phyloP scores from a whole-genome alignment of 2,888 invertebrate species.

The Tetragnatha montana region DNA sequence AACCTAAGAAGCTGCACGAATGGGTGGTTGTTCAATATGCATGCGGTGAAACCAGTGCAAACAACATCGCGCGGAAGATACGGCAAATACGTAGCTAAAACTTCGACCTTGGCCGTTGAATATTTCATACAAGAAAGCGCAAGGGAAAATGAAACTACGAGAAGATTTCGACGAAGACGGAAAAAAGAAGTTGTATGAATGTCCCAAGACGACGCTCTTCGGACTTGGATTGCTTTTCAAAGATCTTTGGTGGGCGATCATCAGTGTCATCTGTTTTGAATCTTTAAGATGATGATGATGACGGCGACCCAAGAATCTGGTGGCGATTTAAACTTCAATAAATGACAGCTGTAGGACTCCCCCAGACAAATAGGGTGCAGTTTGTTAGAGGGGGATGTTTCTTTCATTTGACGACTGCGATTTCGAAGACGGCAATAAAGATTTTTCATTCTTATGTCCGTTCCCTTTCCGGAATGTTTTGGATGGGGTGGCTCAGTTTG shows the following conservation, averaged over 20 bases:
- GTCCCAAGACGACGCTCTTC: background rate
- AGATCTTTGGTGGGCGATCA: conserved; percentile 8
- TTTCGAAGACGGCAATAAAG: background rate
- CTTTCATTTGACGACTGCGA: background rate
- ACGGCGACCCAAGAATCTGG: background rate
- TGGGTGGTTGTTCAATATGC: conserved; percentile 37
- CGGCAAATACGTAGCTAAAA: conserved; percentile 43
- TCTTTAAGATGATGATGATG: conserved; percentile 1
- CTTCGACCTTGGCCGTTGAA: conserved; percentile 50
- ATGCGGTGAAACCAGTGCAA: conserved; percentile 51
- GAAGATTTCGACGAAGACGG: background rate
- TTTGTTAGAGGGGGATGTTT: background rate
- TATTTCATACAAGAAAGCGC: conserved; percentile 47
- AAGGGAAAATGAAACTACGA: conserved; percentile 14
- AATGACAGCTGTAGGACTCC: background rate
- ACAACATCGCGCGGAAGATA: conserved; percentile 44
- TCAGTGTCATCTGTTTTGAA: conserved; percentile 6
- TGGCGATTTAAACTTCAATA: background rate
- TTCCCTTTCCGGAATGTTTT: no score
- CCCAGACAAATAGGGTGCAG: background rate
- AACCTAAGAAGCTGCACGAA: background rate
- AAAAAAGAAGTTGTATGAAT: background rate
- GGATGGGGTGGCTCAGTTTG: no score
- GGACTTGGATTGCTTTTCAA: conserved; percentile 2
- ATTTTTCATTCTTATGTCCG: background rate